These are phyloP conservation scores for Mustela nigripes DNA, from an alignment of 2,113 vertebrate species.

Conservation along the genomic window DNA sequence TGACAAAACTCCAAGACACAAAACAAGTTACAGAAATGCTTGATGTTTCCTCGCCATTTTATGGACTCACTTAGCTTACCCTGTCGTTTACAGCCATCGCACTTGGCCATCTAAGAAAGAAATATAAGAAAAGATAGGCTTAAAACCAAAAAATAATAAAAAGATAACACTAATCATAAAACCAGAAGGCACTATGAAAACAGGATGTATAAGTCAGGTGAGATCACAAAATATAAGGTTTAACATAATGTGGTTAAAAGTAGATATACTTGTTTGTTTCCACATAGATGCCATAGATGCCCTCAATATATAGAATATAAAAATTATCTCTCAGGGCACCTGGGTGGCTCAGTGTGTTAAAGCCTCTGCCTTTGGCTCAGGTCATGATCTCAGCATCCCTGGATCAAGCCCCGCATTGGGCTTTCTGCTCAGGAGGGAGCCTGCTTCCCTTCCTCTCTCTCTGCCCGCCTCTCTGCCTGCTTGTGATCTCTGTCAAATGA, in stretches of 20 bases:
- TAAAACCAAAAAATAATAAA: conserved; percentile 50
- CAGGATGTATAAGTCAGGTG: neutral
- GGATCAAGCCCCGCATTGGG: too few species aligned
- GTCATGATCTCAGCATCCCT: too few species aligned
- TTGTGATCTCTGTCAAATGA: too few species aligned
- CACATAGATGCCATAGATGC: neutral
- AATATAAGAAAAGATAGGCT: conserved; percentile 51
- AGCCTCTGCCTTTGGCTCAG: too few species aligned
- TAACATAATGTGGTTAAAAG: conserved; percentile 21
- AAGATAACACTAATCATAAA: conserved; percentile 32
- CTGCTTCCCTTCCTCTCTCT: too few species aligned
- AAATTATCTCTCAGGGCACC: neutral
- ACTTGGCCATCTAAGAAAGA: conserved; percentile 93
- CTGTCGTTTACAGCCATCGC: conserved; percentile 94
- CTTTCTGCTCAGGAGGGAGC: too few species aligned
- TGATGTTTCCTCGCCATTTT: conserved; percentile 93
- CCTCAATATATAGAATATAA: conserved; percentile 25
- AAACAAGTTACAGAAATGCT: conserved; percentile 95
- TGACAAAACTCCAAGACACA: conserved; percentile 95
- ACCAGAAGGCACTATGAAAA: conserved; percentile 53
- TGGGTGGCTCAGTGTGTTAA: too few species aligned
- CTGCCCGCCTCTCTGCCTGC: too few species aligned
- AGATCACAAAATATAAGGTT: conserved; percentile 49
- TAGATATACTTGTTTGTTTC: conserved; percentile 36
- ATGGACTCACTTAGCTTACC: conserved; percentile 95